Conservation (phyloP, 2,113 vertebrate species). For the Mormoops blainvillei region DNA sequence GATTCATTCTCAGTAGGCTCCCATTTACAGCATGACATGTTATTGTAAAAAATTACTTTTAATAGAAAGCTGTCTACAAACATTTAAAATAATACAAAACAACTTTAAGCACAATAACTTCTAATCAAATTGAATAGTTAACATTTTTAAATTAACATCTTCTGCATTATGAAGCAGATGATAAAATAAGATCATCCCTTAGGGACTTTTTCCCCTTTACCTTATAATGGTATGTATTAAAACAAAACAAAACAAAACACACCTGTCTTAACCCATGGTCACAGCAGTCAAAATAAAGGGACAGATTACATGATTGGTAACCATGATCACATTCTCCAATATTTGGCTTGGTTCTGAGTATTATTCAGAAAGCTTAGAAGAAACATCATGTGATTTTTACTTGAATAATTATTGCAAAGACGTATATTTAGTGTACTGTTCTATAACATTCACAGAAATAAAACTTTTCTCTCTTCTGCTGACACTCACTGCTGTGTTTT, state of each 20-base stretch:
- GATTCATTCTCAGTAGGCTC: not conserved
- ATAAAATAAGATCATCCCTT: slow-evolving; percentile 12
- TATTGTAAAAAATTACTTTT: not conserved
- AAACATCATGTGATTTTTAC: not conserved
- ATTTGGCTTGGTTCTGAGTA: slow-evolving; percentile 25
- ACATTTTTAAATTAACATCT: slow-evolving; percentile 50
- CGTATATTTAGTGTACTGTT: not conserved
- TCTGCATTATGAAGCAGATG: slow-evolving; percentile 33
- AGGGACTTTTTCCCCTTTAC: not conserved
- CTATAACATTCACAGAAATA: not conserved
- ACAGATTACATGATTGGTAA: not conserved
- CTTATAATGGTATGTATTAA: not conserved
- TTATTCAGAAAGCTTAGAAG: not conserved
- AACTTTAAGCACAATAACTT: slow-evolving; percentile 50
- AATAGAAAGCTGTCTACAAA: not conserved
- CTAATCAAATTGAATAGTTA: slow-evolving; percentile 42
- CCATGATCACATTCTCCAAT: not conserved
- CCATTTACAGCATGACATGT: not conserved
- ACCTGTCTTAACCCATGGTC: not conserved
- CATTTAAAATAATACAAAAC: not conserved
- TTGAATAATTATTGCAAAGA: not conserved
- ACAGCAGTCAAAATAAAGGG: slow-evolving; percentile 14
- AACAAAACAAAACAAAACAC: not conserved
- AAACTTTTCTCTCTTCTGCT: not conserved
- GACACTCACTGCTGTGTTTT: not conserved